Conservation (phyloP, 2,113 vertebrate species). For the Lepus americanus region DNA sequence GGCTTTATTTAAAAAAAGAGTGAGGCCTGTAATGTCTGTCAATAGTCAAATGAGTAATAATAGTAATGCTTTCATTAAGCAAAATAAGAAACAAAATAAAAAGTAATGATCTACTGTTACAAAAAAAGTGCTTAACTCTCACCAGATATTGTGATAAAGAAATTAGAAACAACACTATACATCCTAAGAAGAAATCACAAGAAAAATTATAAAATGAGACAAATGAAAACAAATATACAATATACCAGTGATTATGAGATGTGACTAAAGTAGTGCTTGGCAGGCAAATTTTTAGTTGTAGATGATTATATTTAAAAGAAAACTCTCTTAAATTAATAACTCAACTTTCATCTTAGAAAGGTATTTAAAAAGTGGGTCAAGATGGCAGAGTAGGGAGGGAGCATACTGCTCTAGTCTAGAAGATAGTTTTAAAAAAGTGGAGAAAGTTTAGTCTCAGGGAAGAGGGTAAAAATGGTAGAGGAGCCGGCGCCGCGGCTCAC, state of each 20-base stretch:
- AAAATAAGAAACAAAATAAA: not conserved
- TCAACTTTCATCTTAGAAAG: not conserved
- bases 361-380: not conserved
- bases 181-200: not conserved
- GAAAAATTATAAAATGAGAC: not conserved
- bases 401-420: too few species aligned
- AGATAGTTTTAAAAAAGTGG: too few species aligned
- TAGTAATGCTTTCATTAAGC: not conserved
- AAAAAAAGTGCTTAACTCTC: not conserved
- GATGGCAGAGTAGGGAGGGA: not conserved
- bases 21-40: not conserved
- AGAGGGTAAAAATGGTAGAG: too few species aligned
- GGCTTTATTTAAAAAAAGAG: not conserved
- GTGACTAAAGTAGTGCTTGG: not conserved
- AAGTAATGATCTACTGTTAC: not conserved
- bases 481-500: too few species aligned
- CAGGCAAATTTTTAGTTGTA: not conserved
- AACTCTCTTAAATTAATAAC: not conserved
- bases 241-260: not conserved
- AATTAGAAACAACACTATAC: not conserved
- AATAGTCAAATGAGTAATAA: conserved; percentile 14
- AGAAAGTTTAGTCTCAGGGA: too few species aligned
- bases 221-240: not conserved
- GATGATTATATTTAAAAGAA: not conserved
- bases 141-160: not conserved